phyloP scores from a whole-genome alignment of 2,888 invertebrate genomes.

The Idaea aversata region DNA sequence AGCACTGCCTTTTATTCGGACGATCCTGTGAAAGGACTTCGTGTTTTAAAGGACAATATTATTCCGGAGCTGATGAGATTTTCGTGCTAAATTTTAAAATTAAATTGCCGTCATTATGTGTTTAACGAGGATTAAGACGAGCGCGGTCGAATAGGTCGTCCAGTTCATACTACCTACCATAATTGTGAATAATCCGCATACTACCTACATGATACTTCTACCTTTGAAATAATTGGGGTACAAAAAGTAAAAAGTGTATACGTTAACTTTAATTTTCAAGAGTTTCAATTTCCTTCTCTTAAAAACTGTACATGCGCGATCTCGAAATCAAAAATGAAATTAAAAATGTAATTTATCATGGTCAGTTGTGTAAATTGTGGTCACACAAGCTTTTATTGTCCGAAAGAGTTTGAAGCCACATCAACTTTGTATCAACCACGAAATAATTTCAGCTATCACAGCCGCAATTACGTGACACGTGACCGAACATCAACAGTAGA shows the following conservation, averaged over 20 bases:
- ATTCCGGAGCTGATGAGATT: slow-evolving; percentile 74
- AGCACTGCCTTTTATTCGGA: slow-evolving; percentile 76
- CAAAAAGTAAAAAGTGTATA: not conserved
- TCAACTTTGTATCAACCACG: slow-evolving; percentile 16
- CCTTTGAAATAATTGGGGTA: not conserved
- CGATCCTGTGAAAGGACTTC: slow-evolving; percentile 71
- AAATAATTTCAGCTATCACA: slow-evolving; percentile 38
- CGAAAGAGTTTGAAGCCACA: slow-evolving; percentile 20
- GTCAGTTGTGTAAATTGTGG: slow-evolving; percentile 1
- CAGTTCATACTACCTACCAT: slow-evolving; percentile 19
- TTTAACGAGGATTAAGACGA: slow-evolving; percentile 70
- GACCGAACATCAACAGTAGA: slow-evolving; percentile 35
- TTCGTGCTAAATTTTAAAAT: slow-evolving; percentile 76
- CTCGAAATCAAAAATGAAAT: not conserved
- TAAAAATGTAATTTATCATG: not conserved
- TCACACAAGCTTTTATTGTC: slow-evolving; percentile 19
- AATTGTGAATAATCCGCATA: not conserved
- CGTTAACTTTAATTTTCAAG: not conserved
- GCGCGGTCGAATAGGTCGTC: slow-evolving; percentile 62
- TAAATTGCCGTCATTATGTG: slow-evolving; percentile 74
- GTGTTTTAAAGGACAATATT: slow-evolving; percentile 76
- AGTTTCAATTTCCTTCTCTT: not conserved
- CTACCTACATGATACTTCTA: not conserved
- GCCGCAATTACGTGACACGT: slow-evolving; percentile 43
- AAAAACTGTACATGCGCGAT: not conserved